Evolutionary conservation across 2,888 invertebrate genomes (phyloP).

Genomic region (Hecatera dysodea): DNA sequence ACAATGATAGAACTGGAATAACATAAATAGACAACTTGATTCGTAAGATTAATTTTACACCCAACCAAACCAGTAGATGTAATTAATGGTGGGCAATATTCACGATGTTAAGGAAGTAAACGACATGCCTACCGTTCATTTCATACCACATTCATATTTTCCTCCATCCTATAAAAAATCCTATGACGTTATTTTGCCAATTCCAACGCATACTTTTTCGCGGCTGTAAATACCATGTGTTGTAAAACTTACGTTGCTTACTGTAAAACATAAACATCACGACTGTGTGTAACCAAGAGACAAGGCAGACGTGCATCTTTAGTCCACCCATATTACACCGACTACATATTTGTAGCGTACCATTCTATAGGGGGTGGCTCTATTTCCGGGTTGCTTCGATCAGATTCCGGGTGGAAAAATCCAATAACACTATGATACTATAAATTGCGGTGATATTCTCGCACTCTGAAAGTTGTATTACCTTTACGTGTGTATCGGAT

Average conservation of each 20-base stretch:
- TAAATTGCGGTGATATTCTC: background rate
- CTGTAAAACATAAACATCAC: background rate
- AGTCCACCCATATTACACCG: background rate
- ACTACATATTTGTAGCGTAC: too few relatives aligned
- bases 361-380: too few relatives aligned
- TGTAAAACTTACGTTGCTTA: background rate
- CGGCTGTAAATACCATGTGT: conserved; percentile 1
- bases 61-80: conserved; percentile 7
- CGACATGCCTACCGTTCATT: background rate
- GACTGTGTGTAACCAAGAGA: background rate
- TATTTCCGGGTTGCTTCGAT: background rate
- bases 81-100: background rate
- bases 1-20: background rate
- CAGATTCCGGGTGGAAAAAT: background rate
- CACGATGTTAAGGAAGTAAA: conserved; percentile 15
- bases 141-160: background rate
- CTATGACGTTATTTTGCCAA: conserved; percentile 21
- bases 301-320: background rate
- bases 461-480: background rate
- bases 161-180: background rate
- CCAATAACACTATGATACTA: background rate
- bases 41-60: conserved; percentile 6
- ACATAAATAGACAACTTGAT: conserved; percentile 4
- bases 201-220: background rate
- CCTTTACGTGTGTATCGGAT: background rate